These are phyloP conservation scores for Tachyglossus aculeatus DNA, from an alignment of 2,797 vertebrate species.

Conservation along the genomic window DNA sequence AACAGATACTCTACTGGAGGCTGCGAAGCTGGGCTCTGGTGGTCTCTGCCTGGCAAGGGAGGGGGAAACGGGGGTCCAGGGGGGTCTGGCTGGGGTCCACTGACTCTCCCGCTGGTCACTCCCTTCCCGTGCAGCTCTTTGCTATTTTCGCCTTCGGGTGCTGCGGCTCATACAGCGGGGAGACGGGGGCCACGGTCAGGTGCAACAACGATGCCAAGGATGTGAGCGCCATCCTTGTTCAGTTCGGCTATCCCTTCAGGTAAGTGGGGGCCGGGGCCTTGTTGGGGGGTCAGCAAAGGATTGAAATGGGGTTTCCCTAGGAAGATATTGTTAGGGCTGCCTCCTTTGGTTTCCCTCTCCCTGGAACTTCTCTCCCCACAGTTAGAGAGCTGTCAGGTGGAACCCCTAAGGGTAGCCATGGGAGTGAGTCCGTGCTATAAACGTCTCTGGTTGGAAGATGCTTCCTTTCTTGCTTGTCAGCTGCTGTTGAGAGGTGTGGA, in stretches of 20 bases:
- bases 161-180: constrained; percentile 85
- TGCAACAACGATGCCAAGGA: constrained; percentile 60
- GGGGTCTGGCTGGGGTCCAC: not conserved
- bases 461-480: not conserved
- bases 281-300: no score
- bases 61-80: not conserved
- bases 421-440: no score
- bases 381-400: not conserved
- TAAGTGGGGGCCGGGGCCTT: constrained; percentile 58
- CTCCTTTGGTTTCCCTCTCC: not conserved
- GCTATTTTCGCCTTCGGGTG: constrained; percentile 93
- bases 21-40: no score
- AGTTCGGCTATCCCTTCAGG: constrained; percentile 94
- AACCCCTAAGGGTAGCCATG: not conserved
- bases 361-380: not conserved
- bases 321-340: not conserved
- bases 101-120: not conserved
- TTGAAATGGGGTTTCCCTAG: no score
- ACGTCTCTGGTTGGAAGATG: not conserved
- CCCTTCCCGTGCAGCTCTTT: constrained; percentile 80
- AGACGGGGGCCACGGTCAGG: constrained; percentile 72
- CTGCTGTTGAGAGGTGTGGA: not conserved
- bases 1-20: no score
- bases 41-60: no score
- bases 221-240: constrained; percentile 61